Percentiles rank a stretch among this genome's conserved stretches.
Conservation (phyloP, 64 coral and sea anemone species). For the Exaiptasia diaphana region DNA sequence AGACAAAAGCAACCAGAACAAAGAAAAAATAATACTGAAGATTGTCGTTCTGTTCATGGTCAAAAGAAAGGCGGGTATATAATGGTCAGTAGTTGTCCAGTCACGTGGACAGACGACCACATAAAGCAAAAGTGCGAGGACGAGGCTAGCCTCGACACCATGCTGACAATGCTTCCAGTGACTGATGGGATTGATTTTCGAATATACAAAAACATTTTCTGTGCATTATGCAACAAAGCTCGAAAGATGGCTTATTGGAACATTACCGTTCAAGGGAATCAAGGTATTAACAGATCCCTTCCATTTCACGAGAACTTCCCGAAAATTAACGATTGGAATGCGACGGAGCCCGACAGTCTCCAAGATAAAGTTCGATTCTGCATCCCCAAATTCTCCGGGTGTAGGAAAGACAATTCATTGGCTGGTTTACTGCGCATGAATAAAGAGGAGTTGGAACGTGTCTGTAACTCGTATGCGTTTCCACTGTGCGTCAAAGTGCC, state of each 20-base stretch:
- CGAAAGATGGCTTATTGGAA: conserved; percentile 16
- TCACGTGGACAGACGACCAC: neutral
- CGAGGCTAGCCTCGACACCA: neutral
- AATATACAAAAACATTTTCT: conserved; percentile 32
- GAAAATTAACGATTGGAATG: too few relatives aligned
- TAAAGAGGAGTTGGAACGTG: neutral
- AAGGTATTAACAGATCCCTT: too few relatives aligned
- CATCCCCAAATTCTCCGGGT: neutral
- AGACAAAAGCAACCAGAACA: neutral
- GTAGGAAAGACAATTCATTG: neutral
- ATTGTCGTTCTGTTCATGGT: neutral
- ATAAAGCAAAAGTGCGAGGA: neutral
- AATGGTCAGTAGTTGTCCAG: neutral
- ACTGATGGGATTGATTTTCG: neutral
- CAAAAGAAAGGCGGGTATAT: neutral
- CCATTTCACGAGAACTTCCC: too few relatives aligned
- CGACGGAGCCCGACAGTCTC: too few relatives aligned
- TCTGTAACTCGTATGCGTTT: conserved; percentile 3
- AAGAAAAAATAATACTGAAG: too few relatives aligned
- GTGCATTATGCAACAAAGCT: conserved; percentile 7
- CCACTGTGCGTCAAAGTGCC: neutral
- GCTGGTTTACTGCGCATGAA: neutral
- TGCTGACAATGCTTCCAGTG: conserved; percentile 12
- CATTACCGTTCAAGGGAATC: neutral
- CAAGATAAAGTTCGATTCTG: too few relatives aligned